Evolutionary conservation across 2,113 vertebrate species (phyloP).

Genomic region (Pipra filicauda): DNA sequence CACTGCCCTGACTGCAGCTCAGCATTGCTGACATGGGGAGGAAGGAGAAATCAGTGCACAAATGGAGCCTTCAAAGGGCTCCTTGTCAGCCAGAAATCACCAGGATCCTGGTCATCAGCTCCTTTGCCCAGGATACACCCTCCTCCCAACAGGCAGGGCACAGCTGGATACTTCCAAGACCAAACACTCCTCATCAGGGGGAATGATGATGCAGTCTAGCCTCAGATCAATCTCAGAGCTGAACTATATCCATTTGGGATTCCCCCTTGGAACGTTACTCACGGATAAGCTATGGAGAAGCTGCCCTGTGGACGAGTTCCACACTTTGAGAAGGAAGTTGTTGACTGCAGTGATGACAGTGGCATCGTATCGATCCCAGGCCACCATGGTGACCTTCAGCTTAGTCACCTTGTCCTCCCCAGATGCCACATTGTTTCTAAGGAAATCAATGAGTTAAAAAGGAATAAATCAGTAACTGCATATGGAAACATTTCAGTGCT

Average conservation of each 20-base stretch:
- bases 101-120: background rate
- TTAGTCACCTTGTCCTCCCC: constrained; percentile 92
- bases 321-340: constrained; percentile 96
- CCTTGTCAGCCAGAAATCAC: background rate
- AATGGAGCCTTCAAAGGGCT: background rate
- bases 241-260: background rate
- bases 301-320: constrained; percentile 88
- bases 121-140: background rate
- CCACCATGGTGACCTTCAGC: constrained; percentile 96
- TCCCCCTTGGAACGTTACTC: constrained; percentile 60
- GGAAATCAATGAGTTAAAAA: constrained; percentile 21
- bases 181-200: background rate
- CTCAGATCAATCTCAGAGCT: background rate
- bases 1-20: background rate
- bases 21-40: background rate
- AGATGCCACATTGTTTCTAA: constrained; percentile 76
- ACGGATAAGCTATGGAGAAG: constrained; percentile 92
- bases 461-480: background rate
- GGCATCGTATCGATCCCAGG: constrained; percentile 91
- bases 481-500: background rate
- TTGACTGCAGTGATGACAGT: constrained; percentile 95
- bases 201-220: background rate
- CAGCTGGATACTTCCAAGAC: background rate
- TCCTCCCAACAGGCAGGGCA: background rate
- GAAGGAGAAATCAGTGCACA: background rate